Conservation (phyloP, 37 sponge, comb jelly and placozoan species). For the Chondrosia reniformis region DNA sequence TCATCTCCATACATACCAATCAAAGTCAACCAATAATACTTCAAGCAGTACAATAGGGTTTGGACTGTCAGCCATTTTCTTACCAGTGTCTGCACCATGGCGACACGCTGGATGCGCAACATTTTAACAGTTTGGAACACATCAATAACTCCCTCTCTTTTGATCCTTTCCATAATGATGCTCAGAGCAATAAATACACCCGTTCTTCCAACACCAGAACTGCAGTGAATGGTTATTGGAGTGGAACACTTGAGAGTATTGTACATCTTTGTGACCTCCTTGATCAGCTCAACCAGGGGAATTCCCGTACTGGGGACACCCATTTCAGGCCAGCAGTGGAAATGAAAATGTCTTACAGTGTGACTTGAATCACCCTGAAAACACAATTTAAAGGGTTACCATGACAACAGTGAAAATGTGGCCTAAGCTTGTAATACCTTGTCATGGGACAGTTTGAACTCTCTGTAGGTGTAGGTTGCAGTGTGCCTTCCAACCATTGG, state of each 20-base stretch:
- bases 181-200: slow-evolving; percentile 86
- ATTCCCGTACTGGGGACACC: slow-evolving; percentile 58
- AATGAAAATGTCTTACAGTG: slow-evolving; percentile 78
- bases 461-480: slow-evolving; percentile 46
- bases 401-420: neutral
- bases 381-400: neutral
- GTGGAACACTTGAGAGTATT: slow-evolving; percentile 27
- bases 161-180: slow-evolving; percentile 76
- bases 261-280: slow-evolving; percentile 77
- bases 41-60: neutral
- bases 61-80: slow-evolving; percentile 15
- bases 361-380: slow-evolving; percentile 34
- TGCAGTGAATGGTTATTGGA: slow-evolving; percentile 83
- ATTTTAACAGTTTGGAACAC: slow-evolving; percentile 92
- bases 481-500: slow-evolving; percentile 41
- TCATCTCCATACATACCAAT: neutral
- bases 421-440: neutral
- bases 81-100: slow-evolving; percentile 95
- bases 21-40: neutral
- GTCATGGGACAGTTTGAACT: slow-evolving; percentile 39
- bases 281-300: slow-evolving; percentile 76
- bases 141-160: slow-evolving; percentile 77
- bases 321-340: slow-evolving; percentile 79
- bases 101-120: slow-evolving; percentile 88
- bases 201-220: slow-evolving; percentile 90